Percentiles rank a stretch among this genome's conserved stretches.
phyloP scores from a whole-genome alignment of 2,888 invertebrate genomes.

The Zeuzera pyrina region DNA sequence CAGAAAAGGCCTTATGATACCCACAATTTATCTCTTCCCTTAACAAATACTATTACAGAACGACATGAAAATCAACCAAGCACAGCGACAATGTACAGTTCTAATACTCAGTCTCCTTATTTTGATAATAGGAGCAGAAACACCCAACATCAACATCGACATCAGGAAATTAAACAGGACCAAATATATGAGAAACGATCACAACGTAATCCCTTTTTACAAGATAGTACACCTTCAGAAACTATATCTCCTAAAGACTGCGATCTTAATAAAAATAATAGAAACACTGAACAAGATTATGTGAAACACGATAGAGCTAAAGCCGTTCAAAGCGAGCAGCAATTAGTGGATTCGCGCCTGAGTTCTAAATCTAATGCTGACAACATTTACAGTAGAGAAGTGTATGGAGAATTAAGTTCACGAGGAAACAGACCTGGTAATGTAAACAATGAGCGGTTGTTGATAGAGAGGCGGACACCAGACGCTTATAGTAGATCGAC shows the following conservation, averaged over 20 bases:
- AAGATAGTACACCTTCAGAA: constrained; percentile 36
- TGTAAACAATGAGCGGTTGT: constrained; percentile 44
- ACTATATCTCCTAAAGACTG: constrained; percentile 30
- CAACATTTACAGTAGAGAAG: constrained; percentile 40
- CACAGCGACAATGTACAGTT: constrained; percentile 45
- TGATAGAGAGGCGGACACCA: constrained; percentile 82
- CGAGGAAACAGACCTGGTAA: constrained; percentile 34
- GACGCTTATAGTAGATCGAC: constrained; percentile 84
- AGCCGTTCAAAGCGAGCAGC: constrained; percentile 30
- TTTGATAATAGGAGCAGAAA: constrained; percentile 57
- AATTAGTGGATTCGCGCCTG: constrained; percentile 27
- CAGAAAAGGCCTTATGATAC: constrained; percentile 55
- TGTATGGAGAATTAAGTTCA: constrained; percentile 47
- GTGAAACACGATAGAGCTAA: constrained; percentile 25
- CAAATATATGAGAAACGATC: constrained; percentile 45
- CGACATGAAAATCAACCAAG: constrained; percentile 52
- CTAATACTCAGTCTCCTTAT: constrained; percentile 66
- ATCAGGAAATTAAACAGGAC: constrained; percentile 32
- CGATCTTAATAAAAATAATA: constrained; percentile 27
- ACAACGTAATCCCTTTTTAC: constrained; percentile 54
- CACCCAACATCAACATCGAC: constrained; percentile 37
- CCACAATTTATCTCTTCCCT: constrained; percentile 59
- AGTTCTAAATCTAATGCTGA: constrained; percentile 32
- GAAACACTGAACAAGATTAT: constrained; percentile 18
- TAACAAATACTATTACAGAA: constrained; percentile 55